A percentile compares a stretch with the other conserved stretches of the same genome.
phyloP scores from a whole-genome alignment of 2,113 vertebrate species.

The Alligator sinensis region DNA sequence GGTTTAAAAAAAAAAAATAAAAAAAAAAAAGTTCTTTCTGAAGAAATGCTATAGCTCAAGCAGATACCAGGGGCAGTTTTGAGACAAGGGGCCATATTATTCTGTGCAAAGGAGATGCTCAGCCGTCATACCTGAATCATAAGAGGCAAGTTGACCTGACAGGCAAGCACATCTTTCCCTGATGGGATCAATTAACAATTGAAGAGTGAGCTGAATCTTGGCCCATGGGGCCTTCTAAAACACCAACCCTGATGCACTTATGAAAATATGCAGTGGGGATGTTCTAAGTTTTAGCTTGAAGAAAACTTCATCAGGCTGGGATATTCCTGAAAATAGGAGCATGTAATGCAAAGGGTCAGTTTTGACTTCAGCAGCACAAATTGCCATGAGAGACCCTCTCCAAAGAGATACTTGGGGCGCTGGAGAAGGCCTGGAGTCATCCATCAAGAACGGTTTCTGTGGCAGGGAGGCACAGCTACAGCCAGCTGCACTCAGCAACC shows the following conservation, averaged over 20 bases:
- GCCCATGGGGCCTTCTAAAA: neutral
- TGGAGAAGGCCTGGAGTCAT: neutral
- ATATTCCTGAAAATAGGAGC: neutral
- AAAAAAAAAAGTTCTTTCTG: neutral
- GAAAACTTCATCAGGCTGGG: neutral
- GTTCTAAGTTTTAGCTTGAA: neutral
- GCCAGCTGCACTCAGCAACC: neutral
- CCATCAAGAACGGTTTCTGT: neutral
- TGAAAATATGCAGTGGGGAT: neutral
- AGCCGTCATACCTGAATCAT: neutral
- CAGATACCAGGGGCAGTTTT: neutral
- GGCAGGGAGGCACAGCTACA: neutral
- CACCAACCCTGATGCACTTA: neutral
- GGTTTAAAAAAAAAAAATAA: no score
- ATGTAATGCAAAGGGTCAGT: neutral
- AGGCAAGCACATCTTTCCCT: neutral
- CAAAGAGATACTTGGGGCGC: neutral
- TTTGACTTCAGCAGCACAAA: neutral
- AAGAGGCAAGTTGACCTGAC: neutral
- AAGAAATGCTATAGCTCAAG: neutral
- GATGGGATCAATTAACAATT: neutral
- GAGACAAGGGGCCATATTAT: no score
- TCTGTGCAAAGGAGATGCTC: neutral
- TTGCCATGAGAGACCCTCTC: neutral
- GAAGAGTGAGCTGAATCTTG: neutral